Base-by-base conservation (phyloP, 2,797 vertebrate genomes). In the Ispidina picta region DNA sequence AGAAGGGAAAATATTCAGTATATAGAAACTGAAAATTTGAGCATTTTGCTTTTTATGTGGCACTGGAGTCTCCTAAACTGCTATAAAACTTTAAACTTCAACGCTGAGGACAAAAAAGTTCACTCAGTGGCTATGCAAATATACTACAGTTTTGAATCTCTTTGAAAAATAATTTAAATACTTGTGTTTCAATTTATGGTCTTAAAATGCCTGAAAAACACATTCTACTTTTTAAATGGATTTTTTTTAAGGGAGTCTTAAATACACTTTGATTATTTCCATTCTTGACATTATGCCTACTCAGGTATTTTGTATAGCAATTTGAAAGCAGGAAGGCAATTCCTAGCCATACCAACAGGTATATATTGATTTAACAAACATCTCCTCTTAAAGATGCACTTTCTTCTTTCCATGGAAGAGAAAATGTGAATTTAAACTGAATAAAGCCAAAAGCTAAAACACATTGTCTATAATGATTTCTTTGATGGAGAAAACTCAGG, bases 1-100 rank as follows among this genome's bases (percentile, higher is more conserved):
- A 98, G 96, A 98, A 98, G 97, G 97, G 94, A 98, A 98, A 97
- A 97, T 97, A 98, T 96, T 96, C 96, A 97, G 96, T 96, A 97
- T 96, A 97, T 97, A 97, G 96, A 95, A 98, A 97, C 97, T 96
- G 96, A 97, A 97, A 96, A 97, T 98, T 97, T 97, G 95, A 98
- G 97, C 96, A 97, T 98, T 98, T 96, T 96, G 94, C 92, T 96
- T 97, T 98, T 98, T 98, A 98, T 97, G 96, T 97, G 98, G 97
- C 98, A 98, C 97, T 93, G 86, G 98, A 98, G 98, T 95, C 97
- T 98, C 97, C 97, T 98, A 98, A 98, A 98, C 97, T 98, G 97
- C 97, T 98, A 95, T 97, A 98, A 98, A 98, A 98, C 97, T 98
- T 98, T 98, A 97, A 98, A 98, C 97, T 98, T 98, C 98, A 97